Percentiles rank a stretch among this genome's conserved stretches.
Evolutionary conservation across 2,113 vertebrate genomes (phyloP).

Genomic region (Notothenia rossii): DNA sequence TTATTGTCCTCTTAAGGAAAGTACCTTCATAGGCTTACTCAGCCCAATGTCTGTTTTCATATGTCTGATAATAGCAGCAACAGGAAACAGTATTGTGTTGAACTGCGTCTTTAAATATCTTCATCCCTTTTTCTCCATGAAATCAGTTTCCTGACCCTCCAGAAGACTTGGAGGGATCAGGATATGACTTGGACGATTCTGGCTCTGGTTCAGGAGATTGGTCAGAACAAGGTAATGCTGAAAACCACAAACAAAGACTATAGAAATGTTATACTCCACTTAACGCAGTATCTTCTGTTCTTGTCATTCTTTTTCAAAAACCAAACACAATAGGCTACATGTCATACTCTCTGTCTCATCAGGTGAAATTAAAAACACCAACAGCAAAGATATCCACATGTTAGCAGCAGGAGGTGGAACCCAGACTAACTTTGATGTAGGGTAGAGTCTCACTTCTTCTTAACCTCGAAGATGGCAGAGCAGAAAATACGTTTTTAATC

Average conservation of each 20-base stretch:
- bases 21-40: neutral
- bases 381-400: neutral
- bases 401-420: neutral
- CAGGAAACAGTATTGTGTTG: slow-evolving; percentile 3
- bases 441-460: neutral
- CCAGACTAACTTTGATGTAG: slow-evolving; percentile 6
- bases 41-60: slow-evolving; percentile 21
- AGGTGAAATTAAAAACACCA: slow-evolving; percentile 6
- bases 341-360: neutral
- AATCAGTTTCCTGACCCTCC: slow-evolving; percentile 61
- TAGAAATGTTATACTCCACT: neutral
- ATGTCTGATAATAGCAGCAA: neutral
- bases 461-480: neutral
- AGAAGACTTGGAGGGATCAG: slow-evolving; percentile 87
- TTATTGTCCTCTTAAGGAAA: slow-evolving; percentile 19
- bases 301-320: neutral
- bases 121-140: neutral
- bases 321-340: neutral
- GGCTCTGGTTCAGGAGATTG: slow-evolving; percentile 81
- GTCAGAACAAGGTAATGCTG: slow-evolving; percentile 54
- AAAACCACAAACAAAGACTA: neutral
- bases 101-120: neutral
- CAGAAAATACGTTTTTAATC: neutral
- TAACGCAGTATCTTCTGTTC: neutral
- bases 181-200: slow-evolving; percentile 82